A percentile compares a stretch with the other conserved stretches of the same genome.
Evolutionary conservation across 2,888 invertebrate species (phyloP).

Genomic region (Carabus problematicus): DNA sequence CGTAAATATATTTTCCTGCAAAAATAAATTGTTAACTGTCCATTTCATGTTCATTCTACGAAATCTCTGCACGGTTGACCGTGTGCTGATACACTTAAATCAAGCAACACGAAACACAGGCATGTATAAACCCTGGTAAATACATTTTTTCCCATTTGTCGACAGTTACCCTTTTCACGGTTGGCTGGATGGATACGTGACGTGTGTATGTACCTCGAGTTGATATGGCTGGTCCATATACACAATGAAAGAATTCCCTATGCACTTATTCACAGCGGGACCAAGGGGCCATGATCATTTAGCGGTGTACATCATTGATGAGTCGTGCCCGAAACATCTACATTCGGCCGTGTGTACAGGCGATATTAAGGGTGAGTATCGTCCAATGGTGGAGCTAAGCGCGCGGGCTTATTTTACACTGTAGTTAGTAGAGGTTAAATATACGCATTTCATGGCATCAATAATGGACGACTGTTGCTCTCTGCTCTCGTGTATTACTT

Average conservation of each 20-base stretch:
- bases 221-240: too few species aligned
- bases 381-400: slow-evolving; percentile 2
- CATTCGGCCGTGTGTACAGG: slow-evolving; percentile 13
- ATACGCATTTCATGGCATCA: slow-evolving; percentile 55
- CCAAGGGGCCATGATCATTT: slow-evolving; percentile 52
- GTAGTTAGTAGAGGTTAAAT: slow-evolving; percentile 43
- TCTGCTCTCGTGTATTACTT: slow-evolving; percentile 53
- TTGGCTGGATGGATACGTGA: too few species aligned
- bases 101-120: too few species aligned
- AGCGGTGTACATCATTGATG: slow-evolving; percentile 54
- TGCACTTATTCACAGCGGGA: slow-evolving; percentile 40
- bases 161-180: too few species aligned
- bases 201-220: too few species aligned
- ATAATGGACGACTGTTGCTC: slow-evolving; percentile 53
- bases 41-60: too few species aligned
- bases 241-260: slow-evolving; percentile 34
- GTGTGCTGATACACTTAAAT: too few species aligned
- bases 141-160: too few species aligned
- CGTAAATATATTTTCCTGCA: too few species aligned
- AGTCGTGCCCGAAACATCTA: slow-evolving; percentile 50
- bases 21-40: too few species aligned
- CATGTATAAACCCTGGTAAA: too few species aligned
- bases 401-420: slow-evolving; percentile 37
- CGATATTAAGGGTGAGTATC: slow-evolving; percentile 12
- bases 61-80: too few species aligned